phyloP scores from a whole-genome alignment of 1,140 invertebrate species.

The Armadillidium nasatum region DNA sequence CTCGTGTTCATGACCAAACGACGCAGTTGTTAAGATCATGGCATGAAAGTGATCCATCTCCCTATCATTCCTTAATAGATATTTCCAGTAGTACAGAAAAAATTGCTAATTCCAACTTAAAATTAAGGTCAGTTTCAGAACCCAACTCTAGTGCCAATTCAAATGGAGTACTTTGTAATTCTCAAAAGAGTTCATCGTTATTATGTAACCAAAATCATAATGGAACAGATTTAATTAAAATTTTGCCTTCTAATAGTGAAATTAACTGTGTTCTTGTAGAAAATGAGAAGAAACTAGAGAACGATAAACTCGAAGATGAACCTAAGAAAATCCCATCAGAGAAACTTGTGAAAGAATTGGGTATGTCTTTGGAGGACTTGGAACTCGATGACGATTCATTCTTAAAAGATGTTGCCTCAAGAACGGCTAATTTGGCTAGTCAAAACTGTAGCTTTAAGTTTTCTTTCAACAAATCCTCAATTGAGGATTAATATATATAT shows the following conservation, averaged over 20 bases:
- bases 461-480: conserved; percentile 33
- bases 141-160: background rate
- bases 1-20: conserved; percentile 34
- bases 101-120: conserved; percentile 28
- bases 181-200: background rate
- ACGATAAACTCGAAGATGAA: background rate
- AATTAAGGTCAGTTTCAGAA: conserved; percentile 26
- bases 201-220: background rate
- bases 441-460: conserved; percentile 39
- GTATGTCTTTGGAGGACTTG: conserved; percentile 28
- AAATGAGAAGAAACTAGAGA: background rate
- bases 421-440: conserved; percentile 35
- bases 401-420: conserved; percentile 36
- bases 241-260: background rate
- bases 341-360: conserved; percentile 21
- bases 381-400: conserved; percentile 35
- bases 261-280: conserved; percentile 2
- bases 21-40: conserved; percentile 34
- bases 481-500: conserved; percentile 29
- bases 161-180: background rate
- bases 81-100: conserved; percentile 21
- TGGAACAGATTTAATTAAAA: background rate
- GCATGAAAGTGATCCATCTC: conserved; percentile 36
- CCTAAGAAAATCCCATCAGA: background rate
- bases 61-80: conserved; percentile 24